Evolutionary conservation across 2,113 vertebrate genomes (phyloP).

Genomic region (Macrotis lagotis): DNA sequence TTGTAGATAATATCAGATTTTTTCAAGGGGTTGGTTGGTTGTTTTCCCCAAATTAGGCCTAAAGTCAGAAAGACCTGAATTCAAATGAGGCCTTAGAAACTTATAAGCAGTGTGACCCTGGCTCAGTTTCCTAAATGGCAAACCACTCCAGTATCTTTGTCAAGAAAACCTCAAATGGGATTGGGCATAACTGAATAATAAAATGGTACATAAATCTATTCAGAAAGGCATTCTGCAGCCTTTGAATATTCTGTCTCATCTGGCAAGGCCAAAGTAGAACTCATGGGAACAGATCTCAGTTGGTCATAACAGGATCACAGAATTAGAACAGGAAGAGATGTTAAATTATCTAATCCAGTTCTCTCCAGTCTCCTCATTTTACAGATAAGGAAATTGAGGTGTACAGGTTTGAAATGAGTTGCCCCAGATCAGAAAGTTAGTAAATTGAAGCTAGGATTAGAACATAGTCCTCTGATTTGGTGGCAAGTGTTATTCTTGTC

Average conservation of each 20-base stretch:
- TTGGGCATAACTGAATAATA: background rate
- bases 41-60: too few relatives aligned
- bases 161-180: background rate
- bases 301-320: background rate
- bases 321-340: background rate
- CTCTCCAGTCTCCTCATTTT: background rate
- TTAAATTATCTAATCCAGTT: background rate
- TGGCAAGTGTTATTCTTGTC: background rate
- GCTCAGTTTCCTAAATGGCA: too few relatives aligned
- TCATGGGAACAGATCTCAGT: background rate
- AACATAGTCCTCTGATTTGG: background rate
- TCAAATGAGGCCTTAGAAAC: background rate
- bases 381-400: background rate
- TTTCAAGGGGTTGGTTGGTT: too few relatives aligned
- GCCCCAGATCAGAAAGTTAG: background rate
- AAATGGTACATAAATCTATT: background rate
- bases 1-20: too few relatives aligned
- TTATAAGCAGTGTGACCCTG: background rate
- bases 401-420: background rate
- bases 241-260: background rate
- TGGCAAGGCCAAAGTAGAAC: background rate
- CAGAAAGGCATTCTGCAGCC: background rate
- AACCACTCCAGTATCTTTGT: background rate
- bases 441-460: background rate
- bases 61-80: background rate